Base-by-base conservation (phyloP, 2,888 invertebrate genomes). In the Autographa pulchrina region DNA sequence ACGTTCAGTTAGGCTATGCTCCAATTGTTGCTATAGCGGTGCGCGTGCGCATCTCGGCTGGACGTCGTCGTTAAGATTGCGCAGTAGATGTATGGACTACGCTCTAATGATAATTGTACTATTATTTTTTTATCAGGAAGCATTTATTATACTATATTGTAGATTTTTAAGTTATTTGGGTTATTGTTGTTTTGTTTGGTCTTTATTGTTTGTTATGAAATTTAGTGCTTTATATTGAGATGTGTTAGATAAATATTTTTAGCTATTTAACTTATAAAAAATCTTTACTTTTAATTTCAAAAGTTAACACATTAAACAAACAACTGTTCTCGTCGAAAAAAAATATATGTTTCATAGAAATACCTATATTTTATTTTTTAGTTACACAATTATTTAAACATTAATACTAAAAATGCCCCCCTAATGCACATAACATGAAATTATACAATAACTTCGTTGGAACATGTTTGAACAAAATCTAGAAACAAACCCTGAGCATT, bases 1-100 rank as follows among this genome's bases (percentile, higher is more conserved):
- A 81, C 82, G 85, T 88, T 89, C 94, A 93, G 94, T 93, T 94
- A 93, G 87, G 90, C 85, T 83, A 87, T 90, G 94, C 93, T 94
- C 94, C 89, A 93, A 85, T 94, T 94, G 89, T 73, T 81, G 18
- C 70, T 73, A 65, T 85, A 89, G 89, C 90, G 92, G 81, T 90
- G 85, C 75, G 73, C 77, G 70, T 65, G 72, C 77, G 74, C 77
- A 77, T 80, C 82, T 81, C 74, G 71, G 77, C 85, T 81, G 75
- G 74, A 67, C 74, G 70, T 77, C 65, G 70, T 80, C 65, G 75
- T 80, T 77, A 77, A 77, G 77, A 80, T 80, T 63, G 70, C 73
- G 48, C 68, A 65, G 25, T 8, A 75, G 74, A 77, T 80, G 68
- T 77, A 75, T 80, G 67, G 80, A 77, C 78, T 73, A 75, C 75